Evolutionary conservation across 2,888 invertebrate genomes (phyloP).

Genomic region (Drosophila mulleri): DNA sequence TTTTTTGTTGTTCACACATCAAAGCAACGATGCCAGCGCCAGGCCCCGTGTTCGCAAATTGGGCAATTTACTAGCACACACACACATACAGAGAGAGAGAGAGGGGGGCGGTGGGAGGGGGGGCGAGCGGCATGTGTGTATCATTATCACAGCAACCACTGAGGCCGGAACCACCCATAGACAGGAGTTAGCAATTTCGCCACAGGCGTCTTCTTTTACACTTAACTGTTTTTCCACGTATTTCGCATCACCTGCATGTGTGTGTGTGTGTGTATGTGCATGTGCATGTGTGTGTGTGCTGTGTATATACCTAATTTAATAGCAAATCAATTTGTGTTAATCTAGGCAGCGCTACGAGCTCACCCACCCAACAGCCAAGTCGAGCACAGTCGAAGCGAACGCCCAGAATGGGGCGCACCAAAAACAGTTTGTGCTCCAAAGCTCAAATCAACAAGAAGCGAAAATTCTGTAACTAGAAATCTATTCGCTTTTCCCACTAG

Average conservation of each 20-base stretch:
- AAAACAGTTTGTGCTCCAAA: background rate
- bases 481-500: too few relatives aligned
- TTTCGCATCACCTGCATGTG: slow-evolving; percentile 35
- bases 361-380: slow-evolving; percentile 64
- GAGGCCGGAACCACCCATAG: slow-evolving; percentile 50
- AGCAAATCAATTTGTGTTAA: slow-evolving; percentile 83
- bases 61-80: slow-evolving; percentile 66
- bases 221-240: slow-evolving; percentile 79
- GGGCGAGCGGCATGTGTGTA: slow-evolving; percentile 55
- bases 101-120: slow-evolving; percentile 24
- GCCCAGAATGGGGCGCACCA: slow-evolving; percentile 41
- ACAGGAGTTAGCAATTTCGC: slow-evolving; percentile 51
- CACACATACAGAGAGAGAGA: slow-evolving; percentile 25
- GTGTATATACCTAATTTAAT: slow-evolving; percentile 77
- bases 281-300: slow-evolving; percentile 32
- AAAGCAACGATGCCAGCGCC: slow-evolving; percentile 63
- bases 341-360: slow-evolving; percentile 53
- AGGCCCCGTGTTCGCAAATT: slow-evolving; percentile 65
- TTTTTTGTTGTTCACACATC: slow-evolving; percentile 71
- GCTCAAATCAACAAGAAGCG: background rate
- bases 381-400: slow-evolving; percentile 1
- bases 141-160: slow-evolving; percentile 77
- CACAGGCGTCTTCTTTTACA: slow-evolving; percentile 78
- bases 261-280: slow-evolving; percentile 14
- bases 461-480: background rate